A percentile compares a stretch with the other conserved stretches of the same genome.
phyloP scores from a whole-genome alignment of 2,113 vertebrate species.

The Rattus rattus region DNA sequence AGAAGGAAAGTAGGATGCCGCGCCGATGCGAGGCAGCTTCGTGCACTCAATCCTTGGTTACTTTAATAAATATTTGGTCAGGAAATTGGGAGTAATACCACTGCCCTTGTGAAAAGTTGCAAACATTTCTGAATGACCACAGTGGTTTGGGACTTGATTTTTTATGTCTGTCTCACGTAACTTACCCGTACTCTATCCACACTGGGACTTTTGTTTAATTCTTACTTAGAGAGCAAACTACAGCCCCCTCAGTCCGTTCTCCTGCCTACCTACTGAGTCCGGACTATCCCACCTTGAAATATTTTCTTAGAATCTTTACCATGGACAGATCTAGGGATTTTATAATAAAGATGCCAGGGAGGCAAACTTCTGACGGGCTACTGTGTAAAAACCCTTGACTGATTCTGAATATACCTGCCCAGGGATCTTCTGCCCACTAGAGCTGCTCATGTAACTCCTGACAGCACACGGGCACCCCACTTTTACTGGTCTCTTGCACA shows the following conservation, averaged over 20 bases:
- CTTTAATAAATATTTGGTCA: slow-evolving; percentile 74
- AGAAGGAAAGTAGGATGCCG: slow-evolving; percentile 66
- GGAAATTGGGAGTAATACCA: slow-evolving; percentile 65
- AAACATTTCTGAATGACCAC: slow-evolving; percentile 73
- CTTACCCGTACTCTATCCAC: slow-evolving; percentile 34
- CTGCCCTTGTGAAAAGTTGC: slow-evolving; percentile 74
- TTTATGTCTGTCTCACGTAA: slow-evolving; percentile 55
- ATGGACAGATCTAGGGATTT: slow-evolving; percentile 41
- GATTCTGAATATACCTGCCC: not conserved
- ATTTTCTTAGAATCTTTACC: slow-evolving; percentile 48
- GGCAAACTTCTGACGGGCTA: not conserved
- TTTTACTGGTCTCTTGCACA: not conserved
- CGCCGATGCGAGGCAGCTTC: slow-evolving; percentile 9
- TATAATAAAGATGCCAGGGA: not conserved
- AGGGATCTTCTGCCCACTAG: not conserved
- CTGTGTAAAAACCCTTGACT: not conserved
- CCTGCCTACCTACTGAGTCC: not conserved
- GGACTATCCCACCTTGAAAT: not conserved
- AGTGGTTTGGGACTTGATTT: slow-evolving; percentile 70
- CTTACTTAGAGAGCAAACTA: slow-evolving; percentile 20
- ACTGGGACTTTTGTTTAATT: slow-evolving; percentile 65
- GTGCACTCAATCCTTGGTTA: slow-evolving; percentile 56
- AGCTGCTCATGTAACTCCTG: not conserved
- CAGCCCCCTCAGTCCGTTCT: not conserved
- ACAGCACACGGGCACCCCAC: not conserved